phyloP scores from a whole-genome alignment of 2,888 invertebrate genomes.

The Reticulitermes lucifugus region DNA sequence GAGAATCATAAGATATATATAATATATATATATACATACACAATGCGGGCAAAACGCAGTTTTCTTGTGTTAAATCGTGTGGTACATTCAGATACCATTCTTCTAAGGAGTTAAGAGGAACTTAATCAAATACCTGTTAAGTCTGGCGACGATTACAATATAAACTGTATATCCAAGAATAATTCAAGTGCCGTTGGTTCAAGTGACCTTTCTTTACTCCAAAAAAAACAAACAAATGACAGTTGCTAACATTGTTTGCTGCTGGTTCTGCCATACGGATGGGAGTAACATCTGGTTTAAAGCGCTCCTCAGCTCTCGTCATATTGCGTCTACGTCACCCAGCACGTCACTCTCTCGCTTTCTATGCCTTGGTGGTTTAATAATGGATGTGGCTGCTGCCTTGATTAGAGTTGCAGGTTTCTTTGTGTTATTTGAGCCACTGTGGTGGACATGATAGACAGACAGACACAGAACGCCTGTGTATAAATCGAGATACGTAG shows the following conservation, averaged over 20 bases:
- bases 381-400: constrained; percentile 21
- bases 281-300: constrained; percentile 30
- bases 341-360: constrained; percentile 13
- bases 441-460: not conserved
- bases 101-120: too few species aligned
- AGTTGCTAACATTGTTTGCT: not conserved
- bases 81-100: too few species aligned
- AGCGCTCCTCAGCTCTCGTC: not conserved
- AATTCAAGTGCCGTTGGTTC: too few species aligned
- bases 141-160: too few species aligned
- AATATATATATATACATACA: too few species aligned
- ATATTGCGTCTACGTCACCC: constrained; percentile 14
- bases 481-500: too few species aligned
- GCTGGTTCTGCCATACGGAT: not conserved
- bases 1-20: too few species aligned
- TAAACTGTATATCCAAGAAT: too few species aligned
- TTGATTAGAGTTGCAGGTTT: constrained; percentile 34
- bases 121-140: too few species aligned
- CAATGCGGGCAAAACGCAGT: too few species aligned
- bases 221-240: not conserved
- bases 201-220: too few species aligned
- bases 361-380: not conserved
- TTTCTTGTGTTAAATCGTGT: too few species aligned
- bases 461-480: not conserved
- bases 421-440: not conserved